Percentiles rank a stretch among this genome's conserved stretches.
These are phyloP conservation scores for Ptychadena robeensis DNA, from an alignment of 2,797 vertebrate genomes.

Conservation along the genomic window DNA sequence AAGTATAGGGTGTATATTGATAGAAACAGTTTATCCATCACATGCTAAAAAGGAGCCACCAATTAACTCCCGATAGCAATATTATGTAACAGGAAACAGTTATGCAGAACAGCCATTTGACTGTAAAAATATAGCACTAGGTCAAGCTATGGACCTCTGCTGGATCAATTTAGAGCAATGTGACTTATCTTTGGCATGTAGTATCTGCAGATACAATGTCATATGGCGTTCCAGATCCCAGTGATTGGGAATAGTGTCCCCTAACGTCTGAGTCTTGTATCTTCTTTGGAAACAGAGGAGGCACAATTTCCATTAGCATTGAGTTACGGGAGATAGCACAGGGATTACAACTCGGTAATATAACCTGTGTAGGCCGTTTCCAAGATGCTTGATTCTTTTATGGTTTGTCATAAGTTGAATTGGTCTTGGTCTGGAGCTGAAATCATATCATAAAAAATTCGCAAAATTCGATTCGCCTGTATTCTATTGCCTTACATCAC, in stretches of 20 bases:
- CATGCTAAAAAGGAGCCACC: conserved; percentile 65
- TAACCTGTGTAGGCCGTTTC: conserved; percentile 59
- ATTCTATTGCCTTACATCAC: too few species aligned
- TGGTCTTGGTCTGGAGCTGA: not conserved
- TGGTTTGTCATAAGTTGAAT: not conserved
- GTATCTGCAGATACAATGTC: conserved; percentile 53
- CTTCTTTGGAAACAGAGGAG: conserved; percentile 65
- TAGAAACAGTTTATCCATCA: conserved; percentile 67
- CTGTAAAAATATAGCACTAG: conserved; percentile 59
- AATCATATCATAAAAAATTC: not conserved
- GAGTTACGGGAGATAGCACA: conserved; percentile 55
- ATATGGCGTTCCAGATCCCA: conserved; percentile 62
- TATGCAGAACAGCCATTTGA: conserved; percentile 58
- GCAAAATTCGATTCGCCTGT: too few species aligned
- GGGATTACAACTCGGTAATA: conserved; percentile 60
- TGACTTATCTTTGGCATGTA: conserved; percentile 63
- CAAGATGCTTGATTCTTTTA: conserved; percentile 3
- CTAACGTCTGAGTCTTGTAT: not conserved
- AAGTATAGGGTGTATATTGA: conserved; percentile 57
- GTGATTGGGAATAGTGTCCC: conserved; percentile 62
- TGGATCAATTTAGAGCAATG: conserved; percentile 60
- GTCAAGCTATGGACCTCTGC: conserved; percentile 52
- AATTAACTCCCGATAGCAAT: conserved; percentile 63
- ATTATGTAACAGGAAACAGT: conserved; percentile 62
- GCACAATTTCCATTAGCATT: conserved; percentile 61